Conservation (phyloP, 2,113 vertebrate species). For the Ictalurus furcatus region DNA sequence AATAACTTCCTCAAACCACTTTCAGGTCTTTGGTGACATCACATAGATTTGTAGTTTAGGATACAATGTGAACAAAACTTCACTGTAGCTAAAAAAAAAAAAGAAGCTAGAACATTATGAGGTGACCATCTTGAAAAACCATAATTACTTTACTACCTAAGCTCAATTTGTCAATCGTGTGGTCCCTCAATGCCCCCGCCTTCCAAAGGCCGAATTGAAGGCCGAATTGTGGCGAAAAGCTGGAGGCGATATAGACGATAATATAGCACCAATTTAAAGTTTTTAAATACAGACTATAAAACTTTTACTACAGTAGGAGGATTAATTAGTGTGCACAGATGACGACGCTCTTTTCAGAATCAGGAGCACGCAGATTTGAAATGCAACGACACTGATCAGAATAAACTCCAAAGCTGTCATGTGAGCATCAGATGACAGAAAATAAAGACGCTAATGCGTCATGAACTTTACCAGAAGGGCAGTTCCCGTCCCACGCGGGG, state of each 20-base stretch:
- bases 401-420: background rate
- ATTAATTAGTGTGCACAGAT: no score
- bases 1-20: background rate
- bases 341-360: no score
- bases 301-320: no score
- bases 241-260: background rate
- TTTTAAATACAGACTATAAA: background rate
- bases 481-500: slow-evolving; percentile 75
- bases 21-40: background rate
- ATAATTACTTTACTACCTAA: background rate
- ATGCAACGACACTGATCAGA: no score
- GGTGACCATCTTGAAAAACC: background rate
- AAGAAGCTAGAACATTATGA: background rate
- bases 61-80: background rate
- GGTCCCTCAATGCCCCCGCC: background rate
- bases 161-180: background rate
- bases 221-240: background rate
- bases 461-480: slow-evolving; percentile 66
- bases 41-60: background rate
- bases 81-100: no score
- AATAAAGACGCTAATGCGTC: background rate
- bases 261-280: background rate
- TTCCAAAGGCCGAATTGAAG: background rate
- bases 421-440: background rate
- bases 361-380: no score